Conservation (phyloP, 2,113 vertebrate species). For the Poicephalus meyeri region DNA sequence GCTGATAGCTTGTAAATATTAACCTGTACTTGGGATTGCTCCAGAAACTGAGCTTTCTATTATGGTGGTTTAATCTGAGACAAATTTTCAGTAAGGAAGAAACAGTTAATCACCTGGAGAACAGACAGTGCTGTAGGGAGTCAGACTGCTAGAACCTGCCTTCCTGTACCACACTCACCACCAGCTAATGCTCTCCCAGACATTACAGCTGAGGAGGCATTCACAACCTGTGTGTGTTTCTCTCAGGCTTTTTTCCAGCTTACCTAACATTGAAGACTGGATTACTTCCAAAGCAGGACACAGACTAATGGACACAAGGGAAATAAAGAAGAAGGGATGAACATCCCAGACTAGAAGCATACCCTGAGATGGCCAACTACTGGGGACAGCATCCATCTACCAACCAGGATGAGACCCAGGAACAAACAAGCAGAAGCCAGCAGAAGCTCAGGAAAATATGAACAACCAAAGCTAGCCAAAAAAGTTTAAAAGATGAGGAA, state of each 20-base stretch:
- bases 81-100: slow-evolving; percentile 16
- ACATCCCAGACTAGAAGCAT: background rate
- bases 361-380: background rate
- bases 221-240: background rate
- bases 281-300: background rate
- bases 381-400: background rate
- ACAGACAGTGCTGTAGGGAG: background rate
- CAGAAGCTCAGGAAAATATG: background rate
- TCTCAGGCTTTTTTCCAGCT: background rate
- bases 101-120: background rate
- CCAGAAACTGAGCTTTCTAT: slow-evolving; percentile 20
- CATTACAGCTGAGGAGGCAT: background rate
- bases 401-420: background rate
- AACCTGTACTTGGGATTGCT: background rate
- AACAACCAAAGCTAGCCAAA: background rate
- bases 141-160: background rate
- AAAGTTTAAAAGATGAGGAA: background rate
- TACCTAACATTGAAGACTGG: background rate
- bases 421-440: background rate
- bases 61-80: slow-evolving; percentile 15
- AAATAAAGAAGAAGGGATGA: background rate
- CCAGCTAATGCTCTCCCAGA: background rate
- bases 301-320: background rate
- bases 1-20: slow-evolving; percentile 29
- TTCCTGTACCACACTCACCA: background rate